Evolutionary conservation across 1,140 invertebrate genomes (phyloP).

Genomic region (Planococcus citri): DNA sequence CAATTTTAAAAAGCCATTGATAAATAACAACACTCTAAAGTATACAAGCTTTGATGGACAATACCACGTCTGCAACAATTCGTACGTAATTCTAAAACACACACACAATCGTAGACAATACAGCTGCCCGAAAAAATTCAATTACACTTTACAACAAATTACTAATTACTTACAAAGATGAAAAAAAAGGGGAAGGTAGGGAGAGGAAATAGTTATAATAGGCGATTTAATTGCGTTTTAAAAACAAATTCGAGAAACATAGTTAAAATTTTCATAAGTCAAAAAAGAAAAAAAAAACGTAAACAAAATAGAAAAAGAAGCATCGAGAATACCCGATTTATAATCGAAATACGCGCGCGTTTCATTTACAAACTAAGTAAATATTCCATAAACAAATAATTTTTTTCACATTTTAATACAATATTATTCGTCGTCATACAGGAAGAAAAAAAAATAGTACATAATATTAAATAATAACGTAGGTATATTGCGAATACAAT

Average conservation of each 20-base stretch:
- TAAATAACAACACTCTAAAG: background rate
- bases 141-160: background rate
- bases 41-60: background rate
- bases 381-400: background rate
- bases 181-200: background rate
- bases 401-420: background rate
- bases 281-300: background rate
- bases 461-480: background rate
- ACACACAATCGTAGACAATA: background rate
- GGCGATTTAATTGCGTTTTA: background rate
- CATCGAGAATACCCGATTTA: background rate
- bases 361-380: background rate
- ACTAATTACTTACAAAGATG: background rate
- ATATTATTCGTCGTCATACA: background rate
- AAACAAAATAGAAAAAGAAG: slow-evolving; percentile 1
- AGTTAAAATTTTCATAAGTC: background rate
- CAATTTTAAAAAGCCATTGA: background rate
- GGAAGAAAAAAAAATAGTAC: background rate
- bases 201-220: background rate
- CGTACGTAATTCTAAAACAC: background rate
- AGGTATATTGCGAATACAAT: background rate
- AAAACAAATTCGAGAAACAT: background rate
- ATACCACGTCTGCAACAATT: background rate
- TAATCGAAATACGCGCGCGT: no score
- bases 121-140: background rate